A percentile compares a stretch with the other conserved stretches of the same genome.
Conservation (phyloP, 2,113 vertebrate species). For the Empidonax alnorum region DNA sequence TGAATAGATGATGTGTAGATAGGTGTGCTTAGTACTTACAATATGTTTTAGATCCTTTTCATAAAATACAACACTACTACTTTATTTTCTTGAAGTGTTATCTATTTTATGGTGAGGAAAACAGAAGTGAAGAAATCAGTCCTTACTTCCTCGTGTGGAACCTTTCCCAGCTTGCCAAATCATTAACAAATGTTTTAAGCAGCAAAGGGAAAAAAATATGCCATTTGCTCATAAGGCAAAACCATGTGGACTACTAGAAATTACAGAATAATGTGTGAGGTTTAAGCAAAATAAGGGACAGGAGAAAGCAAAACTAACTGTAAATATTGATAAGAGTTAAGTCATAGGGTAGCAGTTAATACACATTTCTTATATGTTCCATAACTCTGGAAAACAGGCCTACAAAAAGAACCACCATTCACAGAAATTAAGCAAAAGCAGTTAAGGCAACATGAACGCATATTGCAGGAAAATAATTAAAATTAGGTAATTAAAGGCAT, state of each 20-base stretch:
- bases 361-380: neutral
- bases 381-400: neutral
- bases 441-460: neutral
- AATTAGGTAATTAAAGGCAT: neutral
- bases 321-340: conserved; percentile 38
- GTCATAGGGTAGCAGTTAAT: conserved; percentile 16
- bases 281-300: conserved; percentile 24
- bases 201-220: neutral
- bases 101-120: neutral
- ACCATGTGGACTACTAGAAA: conserved; percentile 32
- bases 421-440: neutral
- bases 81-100: neutral
- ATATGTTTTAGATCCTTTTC: neutral
- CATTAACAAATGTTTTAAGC: conserved; percentile 33
- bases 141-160: neutral
- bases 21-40: neutral
- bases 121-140: neutral
- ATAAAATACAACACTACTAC: neutral
- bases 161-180: conserved; percentile 4
- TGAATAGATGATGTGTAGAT: neutral
- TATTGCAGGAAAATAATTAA: neutral
- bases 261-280: neutral
- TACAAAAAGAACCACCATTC: neutral
- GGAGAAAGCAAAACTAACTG: neutral
- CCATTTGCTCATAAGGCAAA: conserved; percentile 39